Evolutionary conservation across 2,888 invertebrate genomes (phyloP), one percentile per base, ranked within the genome.

Genomic region (Dryomyza anilis): DNA sequence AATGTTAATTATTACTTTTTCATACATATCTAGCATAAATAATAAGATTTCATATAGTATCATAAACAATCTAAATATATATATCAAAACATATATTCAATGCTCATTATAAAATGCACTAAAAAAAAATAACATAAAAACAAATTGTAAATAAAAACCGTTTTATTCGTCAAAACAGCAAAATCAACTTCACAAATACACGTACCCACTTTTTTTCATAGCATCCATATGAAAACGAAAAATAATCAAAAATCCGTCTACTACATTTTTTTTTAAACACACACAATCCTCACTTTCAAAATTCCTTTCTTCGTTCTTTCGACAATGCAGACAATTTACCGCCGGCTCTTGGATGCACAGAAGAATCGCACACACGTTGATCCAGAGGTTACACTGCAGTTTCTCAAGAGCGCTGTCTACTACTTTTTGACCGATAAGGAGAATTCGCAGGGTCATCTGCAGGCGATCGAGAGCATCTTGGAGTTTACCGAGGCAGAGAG

Each of bases 341-440:
- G 91, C 76, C 91, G 92, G 80, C 87, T 93, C 77, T 86, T 92
- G 82, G 92, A 92, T 82, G 89, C 91, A 70, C 91, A 90, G 83
- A 89, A 87, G 79, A 89, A 85, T 80, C 90, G 89, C 81, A 88
- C 87, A 71, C 88, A 87, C 72, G 89, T 93, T 64, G 95, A 95
- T 84, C 94, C 95, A n/a, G 94, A 94, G 84, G 91, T 95, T 71
- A 95, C 94, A 21, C 85, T 96, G 77, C 94, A 94, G 83, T 96
- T 96, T 85, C 87, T 96, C 69, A 95, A 95, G 84, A 95, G 95
- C 68, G 95, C 96, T 61, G 89, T 96, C 76, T 96, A 94, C 82
- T 95, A 96, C 82, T 96, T 95, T 83, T 86, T 96, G 65, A 93
- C 95, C 2, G 95, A 95, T 80, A 91, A 90, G 73, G 94, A 95